Evolutionary conservation across 1,140 invertebrate species (phyloP).

Genomic region (Amyelois transitella): DNA sequence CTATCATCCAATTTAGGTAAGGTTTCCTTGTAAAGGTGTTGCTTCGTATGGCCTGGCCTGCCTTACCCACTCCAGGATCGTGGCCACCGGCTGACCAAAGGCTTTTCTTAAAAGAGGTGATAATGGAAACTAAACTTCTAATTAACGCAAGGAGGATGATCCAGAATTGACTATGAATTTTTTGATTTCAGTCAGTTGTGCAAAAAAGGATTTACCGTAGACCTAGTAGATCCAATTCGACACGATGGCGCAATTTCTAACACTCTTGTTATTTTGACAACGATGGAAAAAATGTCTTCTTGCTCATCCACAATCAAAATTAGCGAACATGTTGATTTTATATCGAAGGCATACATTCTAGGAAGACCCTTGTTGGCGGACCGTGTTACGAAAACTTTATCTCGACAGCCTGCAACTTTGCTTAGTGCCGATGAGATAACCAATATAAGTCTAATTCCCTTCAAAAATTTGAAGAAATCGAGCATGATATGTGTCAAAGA

Average conservation of each 20-base stretch:
- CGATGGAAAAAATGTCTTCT: slow-evolving; percentile 31
- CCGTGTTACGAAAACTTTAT: slow-evolving; percentile 23
- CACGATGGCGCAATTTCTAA: slow-evolving; percentile 38
- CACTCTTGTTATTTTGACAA: slow-evolving; percentile 42
- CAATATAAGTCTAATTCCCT: background rate
- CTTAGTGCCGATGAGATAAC: slow-evolving; percentile 9
- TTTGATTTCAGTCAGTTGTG: slow-evolving; percentile 17
- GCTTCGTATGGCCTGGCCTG: too few relatives aligned
- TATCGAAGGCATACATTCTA: slow-evolving; percentile 30
- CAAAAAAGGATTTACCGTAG: slow-evolving; percentile 50
- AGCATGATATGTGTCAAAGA: slow-evolving; percentile 45
- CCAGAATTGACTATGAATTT: too few relatives aligned
- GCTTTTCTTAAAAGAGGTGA: too few relatives aligned
- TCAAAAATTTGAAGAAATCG: slow-evolving; percentile 23
- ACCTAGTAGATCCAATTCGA: slow-evolving; percentile 31
- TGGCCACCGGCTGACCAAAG: too few relatives aligned
- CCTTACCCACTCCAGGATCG: too few relatives aligned
- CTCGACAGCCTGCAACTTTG: slow-evolving; percentile 35
- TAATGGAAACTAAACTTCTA: too few relatives aligned
- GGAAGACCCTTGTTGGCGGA: slow-evolving; percentile 37
- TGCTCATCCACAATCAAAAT: slow-evolving; percentile 35
- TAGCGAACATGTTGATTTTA: slow-evolving; percentile 16
- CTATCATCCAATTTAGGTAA: too few relatives aligned
- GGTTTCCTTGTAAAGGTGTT: too few relatives aligned
- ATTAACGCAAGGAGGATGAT: too few relatives aligned